Percentiles rank a stretch among this genome's conserved stretches.
These are phyloP conservation scores for Ennomos erosarius DNA, from an alignment of 2,888 invertebrate genomes.

Conservation along the genomic window DNA sequence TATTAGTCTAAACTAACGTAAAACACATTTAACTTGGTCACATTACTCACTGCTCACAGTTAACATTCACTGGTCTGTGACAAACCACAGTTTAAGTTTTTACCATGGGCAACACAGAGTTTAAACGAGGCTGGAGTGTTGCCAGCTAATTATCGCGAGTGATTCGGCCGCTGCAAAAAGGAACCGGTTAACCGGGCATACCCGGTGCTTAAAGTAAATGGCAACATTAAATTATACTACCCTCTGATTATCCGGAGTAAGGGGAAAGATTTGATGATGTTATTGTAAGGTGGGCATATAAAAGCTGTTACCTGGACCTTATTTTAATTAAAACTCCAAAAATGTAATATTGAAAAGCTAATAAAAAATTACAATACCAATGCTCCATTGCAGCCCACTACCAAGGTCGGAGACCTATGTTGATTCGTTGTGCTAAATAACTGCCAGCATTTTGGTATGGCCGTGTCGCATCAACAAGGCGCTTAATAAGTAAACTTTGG, in stretches of 20 bases:
- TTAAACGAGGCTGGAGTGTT: slow-evolving; percentile 41
- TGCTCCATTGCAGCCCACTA: too few species aligned
- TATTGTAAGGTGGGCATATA: too few species aligned
- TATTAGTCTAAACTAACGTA: slow-evolving; percentile 17
- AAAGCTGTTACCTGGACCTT: too few species aligned
- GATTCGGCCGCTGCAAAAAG: slow-evolving; percentile 32
- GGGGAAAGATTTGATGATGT: too few species aligned
- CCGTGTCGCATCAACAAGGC: too few species aligned
- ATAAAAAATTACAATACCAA: too few species aligned
- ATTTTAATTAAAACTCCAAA: too few species aligned
- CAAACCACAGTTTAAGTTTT: slow-evolving; percentile 41
- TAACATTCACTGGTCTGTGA: slow-evolving; percentile 28
- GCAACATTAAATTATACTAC: slow-evolving; percentile 15
- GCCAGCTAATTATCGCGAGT: slow-evolving; percentile 46
- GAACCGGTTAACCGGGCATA: slow-evolving; percentile 17
- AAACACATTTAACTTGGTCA: slow-evolving; percentile 30
- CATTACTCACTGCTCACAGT: slow-evolving; percentile 27
- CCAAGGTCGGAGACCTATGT: too few species aligned
- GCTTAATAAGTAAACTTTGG: too few species aligned
- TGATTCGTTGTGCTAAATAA: too few species aligned
- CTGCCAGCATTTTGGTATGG: too few species aligned
- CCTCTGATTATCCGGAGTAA: slow-evolving; percentile 1
- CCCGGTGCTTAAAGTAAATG: slow-evolving; percentile 18
- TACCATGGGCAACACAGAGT: slow-evolving; percentile 38
- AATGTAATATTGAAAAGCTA: too few species aligned